phyloP scores from a whole-genome alignment of 2,888 invertebrate genomes.

The Ceraclea dissimilis region DNA sequence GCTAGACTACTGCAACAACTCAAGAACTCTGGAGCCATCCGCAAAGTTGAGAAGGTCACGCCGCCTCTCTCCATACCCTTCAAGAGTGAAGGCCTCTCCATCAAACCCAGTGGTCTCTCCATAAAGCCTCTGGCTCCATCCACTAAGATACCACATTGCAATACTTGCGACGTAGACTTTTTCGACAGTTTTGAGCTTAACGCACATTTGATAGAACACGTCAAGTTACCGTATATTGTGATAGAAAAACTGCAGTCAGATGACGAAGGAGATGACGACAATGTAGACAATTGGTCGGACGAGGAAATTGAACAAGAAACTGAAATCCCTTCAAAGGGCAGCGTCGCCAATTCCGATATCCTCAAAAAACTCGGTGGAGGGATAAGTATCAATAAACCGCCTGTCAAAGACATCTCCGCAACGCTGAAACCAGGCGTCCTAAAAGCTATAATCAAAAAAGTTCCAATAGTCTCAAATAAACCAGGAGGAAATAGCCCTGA shows the following conservation, averaged over 20 bases:
- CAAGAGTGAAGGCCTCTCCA: background rate
- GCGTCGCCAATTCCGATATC: conserved; percentile 31
- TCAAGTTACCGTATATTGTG: conserved; percentile 46
- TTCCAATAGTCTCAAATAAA: no score
- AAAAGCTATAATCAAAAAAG: conserved; percentile 13
- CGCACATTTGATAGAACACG: conserved; percentile 49
- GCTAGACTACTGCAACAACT: conserved; percentile 37
- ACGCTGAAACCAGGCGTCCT: conserved; percentile 23
- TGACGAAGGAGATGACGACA: conserved; percentile 37
- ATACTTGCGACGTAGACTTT: conserved; percentile 47
- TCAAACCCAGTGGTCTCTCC: background rate
- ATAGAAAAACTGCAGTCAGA: conserved; percentile 47
- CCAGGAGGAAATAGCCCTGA: no score
- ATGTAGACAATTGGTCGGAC: conserved; percentile 41
- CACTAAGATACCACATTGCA: conserved; percentile 32
- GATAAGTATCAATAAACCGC: conserved; percentile 37
- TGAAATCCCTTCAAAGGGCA: conserved; percentile 14
- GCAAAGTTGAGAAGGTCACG: background rate
- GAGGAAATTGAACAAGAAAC: conserved; percentile 36
- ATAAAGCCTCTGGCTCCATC: background rate
- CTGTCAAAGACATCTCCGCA: conserved; percentile 31
- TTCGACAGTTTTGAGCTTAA: conserved; percentile 41
- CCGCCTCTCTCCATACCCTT: background rate
- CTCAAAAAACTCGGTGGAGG: conserved; percentile 34
- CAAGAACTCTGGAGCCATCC: conserved; percentile 35